A percentile compares a stretch with the other conserved stretches of the same genome.
Conservation (phyloP, 2,113 vertebrate genomes). For the Chitala chitala region DNA sequence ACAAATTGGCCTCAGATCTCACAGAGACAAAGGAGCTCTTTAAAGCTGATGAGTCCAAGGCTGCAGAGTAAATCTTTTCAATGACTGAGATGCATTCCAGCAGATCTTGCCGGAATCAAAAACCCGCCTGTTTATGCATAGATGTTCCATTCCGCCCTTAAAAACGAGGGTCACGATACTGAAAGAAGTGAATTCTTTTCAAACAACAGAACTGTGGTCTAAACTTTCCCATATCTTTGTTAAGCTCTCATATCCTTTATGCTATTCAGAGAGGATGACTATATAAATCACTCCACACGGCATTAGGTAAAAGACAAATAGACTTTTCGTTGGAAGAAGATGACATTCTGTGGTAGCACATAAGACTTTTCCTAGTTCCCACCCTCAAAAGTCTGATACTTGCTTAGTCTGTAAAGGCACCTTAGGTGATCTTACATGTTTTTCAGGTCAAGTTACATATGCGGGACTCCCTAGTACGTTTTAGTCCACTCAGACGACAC, state of each 20-base stretch:
- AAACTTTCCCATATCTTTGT: not conserved
- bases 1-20: not conserved
- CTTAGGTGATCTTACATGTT: too few relatives aligned
- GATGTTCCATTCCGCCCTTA: not conserved
- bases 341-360: too few relatives aligned
- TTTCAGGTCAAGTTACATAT: too few relatives aligned
- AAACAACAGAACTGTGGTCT: not conserved
- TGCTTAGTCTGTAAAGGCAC: too few relatives aligned
- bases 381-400: not conserved
- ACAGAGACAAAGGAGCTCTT: not conserved
- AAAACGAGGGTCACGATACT: not conserved
- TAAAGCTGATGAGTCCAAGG: not conserved
- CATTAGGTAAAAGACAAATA: not conserved
- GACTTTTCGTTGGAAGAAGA: not conserved
- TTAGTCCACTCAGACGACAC: too few relatives aligned
- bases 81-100: not conserved
- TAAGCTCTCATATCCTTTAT: not conserved
- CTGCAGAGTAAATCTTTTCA: not conserved
- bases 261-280: not conserved
- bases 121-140: not conserved
- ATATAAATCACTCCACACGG: not conserved
- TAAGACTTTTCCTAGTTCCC: not conserved
- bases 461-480: too few relatives aligned
- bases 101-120: not conserved
- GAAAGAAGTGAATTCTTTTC: not conserved